A percentile compares a stretch with the other conserved stretches of the same genome.
Conservation (phyloP, 2,797 vertebrate species). For the Sebastes taczanowskii region DNA sequence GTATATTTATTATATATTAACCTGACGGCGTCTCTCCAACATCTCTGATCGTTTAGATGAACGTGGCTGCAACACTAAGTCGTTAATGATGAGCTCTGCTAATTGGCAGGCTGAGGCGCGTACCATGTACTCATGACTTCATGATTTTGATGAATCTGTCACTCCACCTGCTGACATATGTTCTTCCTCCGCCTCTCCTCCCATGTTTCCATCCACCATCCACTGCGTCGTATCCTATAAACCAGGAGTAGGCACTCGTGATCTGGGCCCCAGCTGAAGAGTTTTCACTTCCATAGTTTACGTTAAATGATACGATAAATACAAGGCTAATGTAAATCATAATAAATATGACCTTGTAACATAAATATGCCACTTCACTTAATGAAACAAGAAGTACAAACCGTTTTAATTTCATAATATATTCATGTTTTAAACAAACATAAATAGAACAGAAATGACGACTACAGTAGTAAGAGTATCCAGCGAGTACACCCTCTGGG, state of each 20-base stretch:
- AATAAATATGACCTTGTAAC: not conserved
- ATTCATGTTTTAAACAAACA: not conserved
- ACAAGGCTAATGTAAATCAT: not conserved
- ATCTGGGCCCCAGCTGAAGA: not conserved
- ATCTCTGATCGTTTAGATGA: not conserved
- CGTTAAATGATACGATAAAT: not conserved
- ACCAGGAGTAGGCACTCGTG: not conserved
- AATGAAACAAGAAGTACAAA: not conserved
- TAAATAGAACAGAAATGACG: not conserved
- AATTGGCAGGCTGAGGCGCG: constrained; percentile 20
- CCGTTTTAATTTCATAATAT: not conserved
- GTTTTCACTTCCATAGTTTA: not conserved
- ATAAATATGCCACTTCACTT: not conserved
- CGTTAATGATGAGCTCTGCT: constrained; percentile 19
- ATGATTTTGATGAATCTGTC: constrained; percentile 37
- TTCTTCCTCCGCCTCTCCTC: not conserved
- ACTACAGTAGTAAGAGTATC: too few species aligned
- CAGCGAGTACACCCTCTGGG: too few species aligned
- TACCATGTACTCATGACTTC: constrained; percentile 18
- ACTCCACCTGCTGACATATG: constrained; percentile 3
- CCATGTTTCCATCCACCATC: not conserved
- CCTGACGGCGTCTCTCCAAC: not conserved
- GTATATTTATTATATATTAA: not conserved
- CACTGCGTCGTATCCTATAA: not conserved
- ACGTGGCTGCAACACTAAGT: constrained; percentile 11